Percentiles rank a stretch among this genome's conserved stretches.
Evolutionary conservation across 2,888 invertebrate genomes (phyloP).

Genomic region (Euproctis similis): DNA sequence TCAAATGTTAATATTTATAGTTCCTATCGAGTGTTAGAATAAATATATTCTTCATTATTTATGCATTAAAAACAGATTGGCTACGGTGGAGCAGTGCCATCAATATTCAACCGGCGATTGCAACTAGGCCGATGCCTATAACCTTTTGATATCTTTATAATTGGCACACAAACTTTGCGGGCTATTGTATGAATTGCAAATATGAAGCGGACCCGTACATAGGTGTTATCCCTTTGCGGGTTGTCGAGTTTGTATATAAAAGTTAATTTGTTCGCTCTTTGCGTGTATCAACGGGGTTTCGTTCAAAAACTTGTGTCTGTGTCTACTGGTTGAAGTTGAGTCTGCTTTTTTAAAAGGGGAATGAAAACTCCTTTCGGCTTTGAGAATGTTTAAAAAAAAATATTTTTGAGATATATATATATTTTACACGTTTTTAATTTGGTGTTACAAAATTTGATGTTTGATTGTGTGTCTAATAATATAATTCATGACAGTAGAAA

Average conservation of each 20-base stretch:
- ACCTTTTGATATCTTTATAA: slow-evolving; percentile 33
- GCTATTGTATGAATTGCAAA: slow-evolving; percentile 24
- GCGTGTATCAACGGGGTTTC: too few relatives aligned
- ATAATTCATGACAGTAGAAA: too few relatives aligned
- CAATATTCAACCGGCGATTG: slow-evolving; percentile 61
- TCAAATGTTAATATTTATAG: slow-evolving; percentile 56
- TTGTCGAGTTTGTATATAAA: slow-evolving; percentile 8
- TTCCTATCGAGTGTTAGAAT: slow-evolving; percentile 49
- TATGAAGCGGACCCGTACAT: too few relatives aligned
- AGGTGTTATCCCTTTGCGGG: slow-evolving; percentile 16
- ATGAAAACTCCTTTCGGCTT: too few relatives aligned
- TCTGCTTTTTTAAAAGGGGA: too few relatives aligned
- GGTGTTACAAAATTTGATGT: too few relatives aligned
- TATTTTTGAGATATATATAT: too few relatives aligned
- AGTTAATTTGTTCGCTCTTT: slow-evolving; percentile 13
- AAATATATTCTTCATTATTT: slow-evolving; percentile 66
- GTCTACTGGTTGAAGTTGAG: too few relatives aligned
- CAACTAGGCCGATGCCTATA: slow-evolving; percentile 35
- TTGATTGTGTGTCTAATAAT: too few relatives aligned
- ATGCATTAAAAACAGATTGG: slow-evolving; percentile 73
- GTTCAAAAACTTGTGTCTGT: too few relatives aligned
- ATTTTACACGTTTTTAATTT: too few relatives aligned
- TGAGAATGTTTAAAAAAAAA: too few relatives aligned
- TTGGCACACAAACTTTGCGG: slow-evolving; percentile 17
- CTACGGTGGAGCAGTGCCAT: slow-evolving; percentile 52